Evolutionary conservation across 2,113 vertebrate species (phyloP).

Genomic region (Xyliphius kryptos): DNA sequence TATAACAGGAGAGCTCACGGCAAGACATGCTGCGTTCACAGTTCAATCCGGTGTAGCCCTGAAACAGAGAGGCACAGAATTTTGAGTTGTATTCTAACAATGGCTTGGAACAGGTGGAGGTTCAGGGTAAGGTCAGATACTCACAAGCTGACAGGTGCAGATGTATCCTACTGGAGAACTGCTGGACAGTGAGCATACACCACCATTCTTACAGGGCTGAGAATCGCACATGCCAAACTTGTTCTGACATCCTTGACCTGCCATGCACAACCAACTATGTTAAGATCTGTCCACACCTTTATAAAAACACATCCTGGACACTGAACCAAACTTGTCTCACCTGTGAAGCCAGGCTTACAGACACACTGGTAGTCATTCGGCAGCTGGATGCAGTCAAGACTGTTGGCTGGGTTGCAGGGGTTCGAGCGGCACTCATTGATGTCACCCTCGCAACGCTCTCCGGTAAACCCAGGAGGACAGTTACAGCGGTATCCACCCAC

Average conservation of each 20-base stretch:
- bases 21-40: slow-evolving; percentile 78
- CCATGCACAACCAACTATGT: too few relatives aligned
- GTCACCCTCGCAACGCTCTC: slow-evolving; percentile 80
- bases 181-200: slow-evolving; percentile 70
- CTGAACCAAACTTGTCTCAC: slow-evolving; percentile 51
- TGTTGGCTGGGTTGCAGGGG: slow-evolving; percentile 69
- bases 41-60: slow-evolving; percentile 68
- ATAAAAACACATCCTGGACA: neutral
- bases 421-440: slow-evolving; percentile 82
- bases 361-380: slow-evolving; percentile 81
- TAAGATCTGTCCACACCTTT: too few relatives aligned
- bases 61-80: neutral
- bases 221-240: slow-evolving; percentile 77
- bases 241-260: slow-evolving; percentile 80
- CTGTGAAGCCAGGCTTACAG: slow-evolving; percentile 78
- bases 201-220: slow-evolving; percentile 81
- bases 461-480: slow-evolving; percentile 82
- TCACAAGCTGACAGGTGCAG: slow-evolving; percentile 77
- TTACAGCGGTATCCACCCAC: slow-evolving; percentile 82
- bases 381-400: slow-evolving; percentile 80
- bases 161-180: slow-evolving; percentile 61
- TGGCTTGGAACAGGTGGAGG: too few relatives aligned
- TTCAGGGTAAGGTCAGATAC: too few relatives aligned
- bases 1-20: slow-evolving; percentile 74
- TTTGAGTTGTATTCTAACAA: too few relatives aligned